Conservation (phyloP, 2,888 invertebrate genomes). For the Nomada fabriciana region DNA sequence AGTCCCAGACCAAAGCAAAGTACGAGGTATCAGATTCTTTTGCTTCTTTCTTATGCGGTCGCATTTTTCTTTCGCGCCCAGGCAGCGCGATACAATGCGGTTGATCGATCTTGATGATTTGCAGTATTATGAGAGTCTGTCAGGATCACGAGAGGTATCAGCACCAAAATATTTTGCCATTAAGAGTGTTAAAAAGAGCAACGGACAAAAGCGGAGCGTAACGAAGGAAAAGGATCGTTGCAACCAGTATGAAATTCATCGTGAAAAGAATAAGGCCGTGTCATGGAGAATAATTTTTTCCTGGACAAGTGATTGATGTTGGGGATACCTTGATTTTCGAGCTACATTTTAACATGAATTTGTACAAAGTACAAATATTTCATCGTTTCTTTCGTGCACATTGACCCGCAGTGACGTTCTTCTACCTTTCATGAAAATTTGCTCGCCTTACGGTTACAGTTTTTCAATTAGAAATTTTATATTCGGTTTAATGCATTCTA, state of each 20-base stretch:
- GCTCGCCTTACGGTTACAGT: neutral
- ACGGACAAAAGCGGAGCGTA: conserved; percentile 16
- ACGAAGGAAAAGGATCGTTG: conserved; percentile 32
- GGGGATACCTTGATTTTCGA: conserved; percentile 17
- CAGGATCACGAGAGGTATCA: neutral
- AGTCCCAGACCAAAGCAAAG: neutral
- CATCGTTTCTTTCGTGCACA: neutral
- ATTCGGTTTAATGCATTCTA: neutral
- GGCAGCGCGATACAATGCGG: neutral
- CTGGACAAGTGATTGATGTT: conserved; percentile 41
- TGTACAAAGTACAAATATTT: neutral
- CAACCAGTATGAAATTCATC: conserved; percentile 21
- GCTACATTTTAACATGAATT: neutral
- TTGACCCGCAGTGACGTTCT: neutral
- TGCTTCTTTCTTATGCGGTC: neutral
- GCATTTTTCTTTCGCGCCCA: neutral
- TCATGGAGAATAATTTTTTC: conserved; percentile 54
- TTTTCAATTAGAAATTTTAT: neutral
- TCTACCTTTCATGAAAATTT: too few relatives aligned
- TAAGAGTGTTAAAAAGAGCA: conserved; percentile 8
- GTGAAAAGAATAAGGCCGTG: conserved; percentile 48
- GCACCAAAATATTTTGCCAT: conserved; percentile 37
- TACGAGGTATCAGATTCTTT: neutral
- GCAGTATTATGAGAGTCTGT: conserved; percentile 33
- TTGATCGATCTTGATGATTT: conserved; percentile 53